Base-by-base conservation (phyloP, 2,888 invertebrate genomes). In the Tachina fera region DNA sequence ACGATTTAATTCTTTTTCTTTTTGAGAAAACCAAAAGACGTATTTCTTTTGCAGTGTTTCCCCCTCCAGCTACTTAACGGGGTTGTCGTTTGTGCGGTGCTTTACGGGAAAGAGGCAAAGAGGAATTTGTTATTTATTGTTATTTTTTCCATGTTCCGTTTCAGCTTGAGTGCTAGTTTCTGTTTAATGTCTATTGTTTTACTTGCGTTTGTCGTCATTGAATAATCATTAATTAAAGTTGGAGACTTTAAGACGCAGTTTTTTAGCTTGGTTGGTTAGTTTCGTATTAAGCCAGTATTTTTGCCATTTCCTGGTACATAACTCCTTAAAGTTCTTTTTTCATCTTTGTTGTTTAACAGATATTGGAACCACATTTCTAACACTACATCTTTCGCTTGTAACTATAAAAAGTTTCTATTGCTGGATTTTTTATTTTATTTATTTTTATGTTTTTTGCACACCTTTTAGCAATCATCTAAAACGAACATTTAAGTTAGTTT, bases 221-320 rank as follows among this genome's bases (percentile, higher is more conserved):
- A 45, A 47, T 63, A 53, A n/a, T 22, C 22, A 43, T 65, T 56
- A 58, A 14, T 68, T 58, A 65, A 41, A 58, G 31, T 70, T 68
- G 22, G 45, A 67, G 47, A 65, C 41, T 65, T 80, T 67, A 80
- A 72, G 80, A 74, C 72, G 80, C 67, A 81, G 56, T 83, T 65
- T 56, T 76, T 56, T 82, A 71, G 22, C 11, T 47, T 43, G 56
- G 68, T n/a, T 51, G 43, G 13, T 41, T n/a, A 6, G 13, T 60
- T 10, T 2, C 3, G 14, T 13, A 41, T 65, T 58, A 58, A 58
- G 58, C 49, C 77, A 49, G 51, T 19, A 51, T 53, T 72, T 63
- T 56, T 39, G 56, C 16, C 19, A 43, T 67, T 51, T 60, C 13
- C 39, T 67, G 13, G 9, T 67, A n/a, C n/a, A n/a, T n/a, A 65